phyloP scores from a whole-genome alignment of 2,113 vertebrate genomes.

The Callaeas wilsoni region DNA sequence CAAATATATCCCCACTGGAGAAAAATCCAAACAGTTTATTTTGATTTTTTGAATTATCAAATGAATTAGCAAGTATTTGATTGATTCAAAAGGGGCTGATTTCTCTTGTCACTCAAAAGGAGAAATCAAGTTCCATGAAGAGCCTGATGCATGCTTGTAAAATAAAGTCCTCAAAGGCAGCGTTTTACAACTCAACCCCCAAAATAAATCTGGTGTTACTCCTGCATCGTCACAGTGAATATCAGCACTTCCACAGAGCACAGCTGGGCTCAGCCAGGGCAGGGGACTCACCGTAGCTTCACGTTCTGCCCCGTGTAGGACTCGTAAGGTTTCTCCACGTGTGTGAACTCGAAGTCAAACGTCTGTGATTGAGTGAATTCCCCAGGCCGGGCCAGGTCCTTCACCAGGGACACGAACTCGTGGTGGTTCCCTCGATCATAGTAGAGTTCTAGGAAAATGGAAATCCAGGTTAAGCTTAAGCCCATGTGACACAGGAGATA shows the following conservation, averaged over 20 bases:
- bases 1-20: background rate
- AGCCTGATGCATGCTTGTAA: background rate
- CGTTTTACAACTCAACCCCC: background rate
- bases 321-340: slow-evolving; percentile 97
- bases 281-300: slow-evolving; percentile 84
- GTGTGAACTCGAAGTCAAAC: slow-evolving; percentile 97
- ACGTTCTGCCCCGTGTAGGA: slow-evolving; percentile 98
- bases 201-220: background rate
- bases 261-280: background rate
- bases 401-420: slow-evolving; percentile 97
- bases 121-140: background rate
- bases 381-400: slow-evolving; percentile 92
- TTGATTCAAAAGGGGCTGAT: background rate
- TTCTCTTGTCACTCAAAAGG: background rate
- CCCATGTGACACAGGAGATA: background rate
- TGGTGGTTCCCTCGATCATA: slow-evolving; percentile 98
- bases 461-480: background rate
- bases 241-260: background rate
- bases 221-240: background rate
- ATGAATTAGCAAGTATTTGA: background rate
- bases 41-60: background rate
- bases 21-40: background rate
- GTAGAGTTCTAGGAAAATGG: slow-evolving; percentile 84
- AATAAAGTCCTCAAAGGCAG: background rate
- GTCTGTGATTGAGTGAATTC: slow-evolving; percentile 94